Evolutionary conservation across 2,888 invertebrate genomes (phyloP).

Genomic region (Eupithecia vulgata): DNA sequence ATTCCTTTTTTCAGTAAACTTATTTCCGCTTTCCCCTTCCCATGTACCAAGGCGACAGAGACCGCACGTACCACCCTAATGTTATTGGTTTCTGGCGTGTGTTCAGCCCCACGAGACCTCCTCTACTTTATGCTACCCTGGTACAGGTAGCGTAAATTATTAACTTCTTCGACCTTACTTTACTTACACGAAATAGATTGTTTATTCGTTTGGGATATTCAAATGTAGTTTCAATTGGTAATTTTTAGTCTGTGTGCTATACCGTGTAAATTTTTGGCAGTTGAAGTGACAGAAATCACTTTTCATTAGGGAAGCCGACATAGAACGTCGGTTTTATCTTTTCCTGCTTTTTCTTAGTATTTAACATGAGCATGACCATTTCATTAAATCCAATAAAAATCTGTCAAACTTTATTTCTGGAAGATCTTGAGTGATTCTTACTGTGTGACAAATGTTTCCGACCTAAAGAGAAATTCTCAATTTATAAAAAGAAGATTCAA

Average conservation of each 20-base stretch:
- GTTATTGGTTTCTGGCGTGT: conserved; percentile 77
- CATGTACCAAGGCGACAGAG: conserved; percentile 62
- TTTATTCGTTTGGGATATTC: conserved; percentile 25
- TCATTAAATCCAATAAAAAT: not conserved
- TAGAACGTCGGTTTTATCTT: not conserved
- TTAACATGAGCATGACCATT: not conserved
- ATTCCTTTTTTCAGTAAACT: conserved; percentile 1
- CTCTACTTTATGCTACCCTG: conserved; percentile 69
- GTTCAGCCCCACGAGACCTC: conserved; percentile 63
- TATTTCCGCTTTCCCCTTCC: conserved; percentile 8
- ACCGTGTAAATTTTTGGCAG: not conserved
- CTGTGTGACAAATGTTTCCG: conserved; percentile 10
- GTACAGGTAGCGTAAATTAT: conserved; percentile 72
- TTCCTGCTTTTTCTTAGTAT: not conserved
- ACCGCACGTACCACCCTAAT: conserved; percentile 70
- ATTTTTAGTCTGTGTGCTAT: not conserved
- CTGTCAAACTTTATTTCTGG: not conserved
- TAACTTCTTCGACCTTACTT: conserved; percentile 50
- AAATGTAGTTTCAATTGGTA: not conserved
- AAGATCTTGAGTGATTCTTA: conserved; percentile 11
- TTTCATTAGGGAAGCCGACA: not conserved
- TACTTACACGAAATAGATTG: conserved; percentile 25
- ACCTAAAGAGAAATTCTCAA: conserved; percentile 7
- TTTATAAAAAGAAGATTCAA: conserved; percentile 9
- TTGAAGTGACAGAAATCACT: conserved; percentile 5